These are phyloP conservation scores for Uria aalge DNA, from an alignment of 2,113 vertebrate species.

Conservation along the genomic window DNA sequence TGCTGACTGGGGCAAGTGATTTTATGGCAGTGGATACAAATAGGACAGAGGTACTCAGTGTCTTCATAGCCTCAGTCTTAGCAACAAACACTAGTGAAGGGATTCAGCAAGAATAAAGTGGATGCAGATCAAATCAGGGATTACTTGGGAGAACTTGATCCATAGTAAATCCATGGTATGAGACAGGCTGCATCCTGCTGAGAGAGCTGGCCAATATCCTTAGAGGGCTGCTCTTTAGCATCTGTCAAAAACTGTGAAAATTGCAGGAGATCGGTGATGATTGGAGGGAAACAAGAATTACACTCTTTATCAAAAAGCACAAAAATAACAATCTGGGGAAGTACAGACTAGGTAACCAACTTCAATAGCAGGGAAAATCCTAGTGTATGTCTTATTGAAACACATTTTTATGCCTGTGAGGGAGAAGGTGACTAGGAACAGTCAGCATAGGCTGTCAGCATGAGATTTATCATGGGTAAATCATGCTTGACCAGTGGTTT, in stretches of 20 bases:
- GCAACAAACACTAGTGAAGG: not conserved
- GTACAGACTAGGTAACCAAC: not conserved
- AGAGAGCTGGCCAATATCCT: not conserved
- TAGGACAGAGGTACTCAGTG: not conserved
- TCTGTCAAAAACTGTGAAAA: not conserved
- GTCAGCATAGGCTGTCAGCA: not conserved
- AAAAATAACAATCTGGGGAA: not conserved
- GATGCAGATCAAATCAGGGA: not conserved
- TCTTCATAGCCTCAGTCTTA: not conserved
- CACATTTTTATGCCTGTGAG: not conserved
- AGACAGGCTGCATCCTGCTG: not conserved
- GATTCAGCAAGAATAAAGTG: not conserved
- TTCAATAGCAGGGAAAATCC: not conserved
- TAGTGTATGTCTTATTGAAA: not conserved
- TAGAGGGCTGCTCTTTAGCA: not conserved
- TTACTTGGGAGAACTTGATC: not conserved
- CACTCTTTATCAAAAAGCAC: not conserved
- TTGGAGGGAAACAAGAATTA: not conserved
- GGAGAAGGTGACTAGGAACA: not conserved
- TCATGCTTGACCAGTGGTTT: not conserved
- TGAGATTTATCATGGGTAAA: not conserved
- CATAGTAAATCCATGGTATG: no score
- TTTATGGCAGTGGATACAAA: not conserved
- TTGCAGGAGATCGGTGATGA: not conserved
- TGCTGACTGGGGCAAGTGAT: not conserved